Evolutionary conservation across 64 coral and sea anemone genomes (phyloP), one percentile per base, ranked within the genome.

Genomic region (Actinia tenebrosa): DNA sequence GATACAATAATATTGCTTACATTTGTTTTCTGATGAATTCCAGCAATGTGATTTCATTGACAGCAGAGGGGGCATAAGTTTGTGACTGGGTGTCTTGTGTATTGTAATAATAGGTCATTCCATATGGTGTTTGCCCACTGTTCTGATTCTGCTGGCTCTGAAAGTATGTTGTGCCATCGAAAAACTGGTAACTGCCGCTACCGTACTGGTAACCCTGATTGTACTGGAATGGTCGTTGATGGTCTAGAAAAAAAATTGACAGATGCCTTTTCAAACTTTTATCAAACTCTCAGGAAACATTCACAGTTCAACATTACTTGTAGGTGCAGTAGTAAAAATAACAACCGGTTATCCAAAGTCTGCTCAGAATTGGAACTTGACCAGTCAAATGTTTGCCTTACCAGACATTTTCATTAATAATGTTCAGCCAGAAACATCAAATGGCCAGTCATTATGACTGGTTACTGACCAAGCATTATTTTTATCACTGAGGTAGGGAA

Each of bases 21-120:
- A 96, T 96, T 80, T 96, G 94, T 79, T 91, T 92, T 77, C 83
- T 93, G 30, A 96, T 87, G 50, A 93, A 96, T 56, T 96, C 94
- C n/a, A 87, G 91, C 16, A 96, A 85, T 0, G 91, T 93, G 8
- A 22, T 68, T 0, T 92, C 80, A 16, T 96, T 91, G 6, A 93
- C 83, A 45, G 94, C 16, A 77, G 92, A 54, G 78, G 90, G 90
- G 14, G 30, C 43, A 46, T 84, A 92, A 44, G 86, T 63, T 64
- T 62, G 72, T 88, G 87, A 23, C 54, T 19, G 84, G 22, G 84
- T 86, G 16, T 86, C 79, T 79, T 71, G 83, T 17, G 52, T 81
- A 86, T 88, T 93, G 77, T 96, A 96, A 71, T 93, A 96, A 60
- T 93, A 96, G n/a, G 86, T 96, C 22, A 80, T 58, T 56, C 72